These are phyloP conservation scores for Eriosoma lanigerum DNA, from an alignment of 1,140 invertebrate species.

Conservation along the genomic window DNA sequence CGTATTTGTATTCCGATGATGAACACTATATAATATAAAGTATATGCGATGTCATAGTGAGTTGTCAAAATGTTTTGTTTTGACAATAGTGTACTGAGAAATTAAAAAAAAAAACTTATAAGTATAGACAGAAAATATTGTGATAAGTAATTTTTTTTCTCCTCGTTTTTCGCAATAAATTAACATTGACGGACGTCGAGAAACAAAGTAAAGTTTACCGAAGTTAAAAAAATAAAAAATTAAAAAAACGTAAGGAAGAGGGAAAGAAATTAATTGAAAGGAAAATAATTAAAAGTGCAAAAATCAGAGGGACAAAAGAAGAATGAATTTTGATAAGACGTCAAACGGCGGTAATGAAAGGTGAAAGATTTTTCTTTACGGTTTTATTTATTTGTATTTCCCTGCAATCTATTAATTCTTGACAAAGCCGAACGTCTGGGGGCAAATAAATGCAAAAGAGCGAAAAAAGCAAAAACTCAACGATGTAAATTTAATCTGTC, in stretches of 20 bases:
- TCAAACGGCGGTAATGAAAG: conserved; percentile 49
- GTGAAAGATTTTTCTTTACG: conserved; percentile 46
- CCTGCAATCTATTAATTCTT: conserved; percentile 44
- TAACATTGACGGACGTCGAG: conserved; percentile 49
- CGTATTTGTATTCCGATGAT: background rate
- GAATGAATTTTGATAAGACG: conserved; percentile 52
- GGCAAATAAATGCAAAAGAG: conserved; percentile 22
- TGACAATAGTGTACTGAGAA: conserved; percentile 11
- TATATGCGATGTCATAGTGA: conserved; percentile 1
- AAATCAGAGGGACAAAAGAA: conserved; percentile 51
- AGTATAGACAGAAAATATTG: conserved; percentile 35
- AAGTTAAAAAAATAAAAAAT: conserved; percentile 13
- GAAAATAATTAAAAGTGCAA: conserved; percentile 51
- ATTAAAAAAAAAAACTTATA: conserved; percentile 41
- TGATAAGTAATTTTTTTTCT: conserved; percentile 23
- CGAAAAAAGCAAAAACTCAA: conserved; percentile 33
- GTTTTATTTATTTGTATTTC: background rate
- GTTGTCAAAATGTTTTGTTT: conserved; percentile 27
- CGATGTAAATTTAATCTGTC: conserved; percentile 51
- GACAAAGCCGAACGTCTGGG: conserved; percentile 41
- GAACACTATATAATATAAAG: background rate
- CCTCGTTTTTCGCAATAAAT: conserved; percentile 35
- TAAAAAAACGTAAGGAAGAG: background rate
- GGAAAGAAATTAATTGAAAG: conserved; percentile 51
- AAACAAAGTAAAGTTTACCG: conserved; percentile 49